Evolutionary conservation across 1,140 invertebrate species (phyloP), one percentile per base, ranked within the genome.

Genomic region (Drosophila ohnishii): DNA sequence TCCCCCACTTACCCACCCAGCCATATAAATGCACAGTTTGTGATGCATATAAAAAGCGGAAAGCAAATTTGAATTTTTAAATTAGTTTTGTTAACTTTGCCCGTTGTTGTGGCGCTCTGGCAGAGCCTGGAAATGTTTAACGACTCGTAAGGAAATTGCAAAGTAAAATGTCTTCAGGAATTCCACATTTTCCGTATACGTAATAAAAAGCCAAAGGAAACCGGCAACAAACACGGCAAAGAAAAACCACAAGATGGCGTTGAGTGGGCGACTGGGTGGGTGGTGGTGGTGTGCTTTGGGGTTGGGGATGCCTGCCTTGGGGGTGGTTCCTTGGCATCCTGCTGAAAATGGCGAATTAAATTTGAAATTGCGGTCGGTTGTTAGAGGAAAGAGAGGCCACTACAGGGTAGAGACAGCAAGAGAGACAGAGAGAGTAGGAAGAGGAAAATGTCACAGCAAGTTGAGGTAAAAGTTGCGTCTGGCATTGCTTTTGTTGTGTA

Each of bases 81-180:
- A 88, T 88, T 88, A 88, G 84, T 88, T 88, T 88, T 88, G 85
- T 88, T 89, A 88, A 88, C 84, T 88, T 88, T 75, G 81, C 60
- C 83, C 75, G 78, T 80, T 85, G 78, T 67, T 77, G 64, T 65
- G 51, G 63, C 48, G 71, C 67, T 75, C 47, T 62, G 62, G 47
- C 69, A 83, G 58, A 65, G 83, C 83, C 83, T 87, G 84, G 84
- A 88, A 88, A 88, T 88, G 84, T 88, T 88, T 88, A 88, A 88
- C 84, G 84, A 88, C 84, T 88, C 84, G 84, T 88, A 88, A 88
- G 84, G 84, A 88, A 88, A 88, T 88, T 88, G 84, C 84, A 80
- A 88, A 88, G 84, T 88, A 88, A 88, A 88, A 88, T 88, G 84
- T 88, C 84, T 88, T 88, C 84, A 84, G 84, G 85, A 88, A 88